These are phyloP conservation scores for Heliconius congener DNA, from an alignment of 1,140 invertebrate genomes.

Conservation along the genomic window DNA sequence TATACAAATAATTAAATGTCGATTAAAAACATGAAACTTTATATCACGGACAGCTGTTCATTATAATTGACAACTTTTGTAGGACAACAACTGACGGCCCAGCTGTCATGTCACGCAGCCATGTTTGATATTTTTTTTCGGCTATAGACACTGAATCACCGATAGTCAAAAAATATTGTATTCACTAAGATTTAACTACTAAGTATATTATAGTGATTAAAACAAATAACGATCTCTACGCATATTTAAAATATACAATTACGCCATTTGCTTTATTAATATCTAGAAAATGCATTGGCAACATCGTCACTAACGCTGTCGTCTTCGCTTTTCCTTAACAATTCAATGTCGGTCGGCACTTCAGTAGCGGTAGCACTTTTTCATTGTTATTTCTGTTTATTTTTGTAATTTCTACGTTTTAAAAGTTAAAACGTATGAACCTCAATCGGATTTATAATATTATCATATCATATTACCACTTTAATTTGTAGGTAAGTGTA, in stretches of 20 bases:
- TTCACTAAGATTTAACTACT: not conserved
- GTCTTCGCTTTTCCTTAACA: slow-evolving; percentile 14
- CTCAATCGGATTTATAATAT: not conserved
- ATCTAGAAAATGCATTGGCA: slow-evolving; percentile 2
- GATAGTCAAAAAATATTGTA: not conserved
- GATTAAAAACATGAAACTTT: slow-evolving; percentile 22
- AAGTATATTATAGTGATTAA: not conserved
- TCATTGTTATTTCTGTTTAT: slow-evolving; percentile 22
- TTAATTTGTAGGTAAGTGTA: slow-evolving; percentile 23
- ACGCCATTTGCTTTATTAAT: not conserved
- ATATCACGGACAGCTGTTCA: slow-evolving; percentile 44
- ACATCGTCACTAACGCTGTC: slow-evolving; percentile 17
- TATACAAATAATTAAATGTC: slow-evolving; percentile 6
- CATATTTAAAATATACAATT: not conserved
- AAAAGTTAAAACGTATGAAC: slow-evolving; percentile 20
- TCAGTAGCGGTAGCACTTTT: slow-evolving; percentile 8
- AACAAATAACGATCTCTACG: not conserved
- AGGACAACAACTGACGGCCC: slow-evolving; percentile 30
- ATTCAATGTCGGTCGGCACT: slow-evolving; percentile 20
- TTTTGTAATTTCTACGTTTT: slow-evolving; percentile 20
- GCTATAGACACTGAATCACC: not conserved
- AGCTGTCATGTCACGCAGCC: slow-evolving; percentile 28
- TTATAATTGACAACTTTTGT: slow-evolving; percentile 43
- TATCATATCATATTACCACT: slow-evolving; percentile 13
- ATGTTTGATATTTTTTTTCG: slow-evolving; percentile 15